These are phyloP conservation scores for Schizaphis graminum DNA, from an alignment of 2,888 invertebrate species.

Conservation along the genomic window DNA sequence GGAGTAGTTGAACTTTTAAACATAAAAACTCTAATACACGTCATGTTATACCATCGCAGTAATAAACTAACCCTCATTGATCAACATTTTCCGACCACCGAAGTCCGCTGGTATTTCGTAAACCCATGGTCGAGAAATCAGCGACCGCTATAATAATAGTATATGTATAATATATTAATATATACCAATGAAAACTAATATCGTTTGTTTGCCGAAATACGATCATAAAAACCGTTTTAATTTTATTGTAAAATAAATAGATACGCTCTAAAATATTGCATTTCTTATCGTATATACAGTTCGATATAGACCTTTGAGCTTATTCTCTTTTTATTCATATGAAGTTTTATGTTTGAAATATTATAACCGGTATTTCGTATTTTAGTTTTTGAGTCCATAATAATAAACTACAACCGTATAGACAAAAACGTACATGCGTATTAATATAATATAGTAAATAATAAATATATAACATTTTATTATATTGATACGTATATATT, in stretches of 20 bases:
- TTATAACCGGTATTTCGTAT: neutral
- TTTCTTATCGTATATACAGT: neutral
- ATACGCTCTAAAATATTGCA: neutral
- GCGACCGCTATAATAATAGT: neutral
- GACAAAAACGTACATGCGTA: neutral
- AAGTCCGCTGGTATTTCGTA: neutral
- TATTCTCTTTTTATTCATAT: neutral
- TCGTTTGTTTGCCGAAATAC: neutral
- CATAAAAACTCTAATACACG: neutral
- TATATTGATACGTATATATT: too few relatives aligned
- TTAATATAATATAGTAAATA: neutral
- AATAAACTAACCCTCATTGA: neutral
- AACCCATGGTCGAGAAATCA: neutral
- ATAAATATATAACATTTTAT: neutral
- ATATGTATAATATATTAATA: neutral
- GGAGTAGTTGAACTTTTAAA: neutral
- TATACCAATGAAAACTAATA: neutral
- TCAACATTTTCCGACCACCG: neutral
- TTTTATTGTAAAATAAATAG: neutral
- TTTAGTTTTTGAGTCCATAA: neutral
- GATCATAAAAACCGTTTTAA: neutral
- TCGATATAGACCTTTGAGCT: neutral
- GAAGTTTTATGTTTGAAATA: neutral
- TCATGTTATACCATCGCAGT: neutral
- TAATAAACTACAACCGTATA: neutral